Evolutionary conservation across 2,888 invertebrate species (phyloP).

Genomic region (Microctonus aethiopoides): DNA sequence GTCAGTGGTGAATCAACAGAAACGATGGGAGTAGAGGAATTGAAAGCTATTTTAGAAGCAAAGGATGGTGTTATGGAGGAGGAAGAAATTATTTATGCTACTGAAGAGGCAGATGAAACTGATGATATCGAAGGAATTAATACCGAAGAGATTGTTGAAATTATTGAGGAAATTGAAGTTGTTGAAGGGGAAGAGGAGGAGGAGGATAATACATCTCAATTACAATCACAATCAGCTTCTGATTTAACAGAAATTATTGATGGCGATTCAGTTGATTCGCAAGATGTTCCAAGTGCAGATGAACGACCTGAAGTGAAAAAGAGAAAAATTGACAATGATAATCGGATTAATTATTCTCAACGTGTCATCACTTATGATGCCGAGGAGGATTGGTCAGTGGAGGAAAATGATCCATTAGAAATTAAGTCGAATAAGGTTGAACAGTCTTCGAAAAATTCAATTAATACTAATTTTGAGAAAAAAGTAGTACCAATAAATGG

Average conservation of each 20-base stretch:
- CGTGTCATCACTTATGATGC: slow-evolving; percentile 57
- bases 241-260: slow-evolving; percentile 21
- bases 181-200: slow-evolving; percentile 43
- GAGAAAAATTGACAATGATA: slow-evolving; percentile 28
- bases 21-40: slow-evolving; percentile 31
- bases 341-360: slow-evolving; percentile 38
- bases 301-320: slow-evolving; percentile 11
- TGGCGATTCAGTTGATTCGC: slow-evolving; percentile 33
- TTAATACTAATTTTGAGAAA: background rate
- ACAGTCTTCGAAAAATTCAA: background rate
- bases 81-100: slow-evolving; percentile 54
- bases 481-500: slow-evolving; percentile 35
- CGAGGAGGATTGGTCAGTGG: slow-evolving; percentile 64
- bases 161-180: slow-evolving; percentile 56
- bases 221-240: slow-evolving; percentile 23
- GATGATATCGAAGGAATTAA: slow-evolving; percentile 49
- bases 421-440: background rate
- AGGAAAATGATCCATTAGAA: slow-evolving; percentile 52
- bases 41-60: slow-evolving; percentile 25
- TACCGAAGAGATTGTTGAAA: slow-evolving; percentile 62
- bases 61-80: slow-evolving; percentile 39
- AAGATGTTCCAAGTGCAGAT: slow-evolving; percentile 12
- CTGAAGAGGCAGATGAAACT: slow-evolving; percentile 45
- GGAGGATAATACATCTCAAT: slow-evolving; percentile 27
- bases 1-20: background rate